phyloP scores from a whole-genome alignment of 2,797 vertebrate species.

The Cossypha dichroa region DNA sequence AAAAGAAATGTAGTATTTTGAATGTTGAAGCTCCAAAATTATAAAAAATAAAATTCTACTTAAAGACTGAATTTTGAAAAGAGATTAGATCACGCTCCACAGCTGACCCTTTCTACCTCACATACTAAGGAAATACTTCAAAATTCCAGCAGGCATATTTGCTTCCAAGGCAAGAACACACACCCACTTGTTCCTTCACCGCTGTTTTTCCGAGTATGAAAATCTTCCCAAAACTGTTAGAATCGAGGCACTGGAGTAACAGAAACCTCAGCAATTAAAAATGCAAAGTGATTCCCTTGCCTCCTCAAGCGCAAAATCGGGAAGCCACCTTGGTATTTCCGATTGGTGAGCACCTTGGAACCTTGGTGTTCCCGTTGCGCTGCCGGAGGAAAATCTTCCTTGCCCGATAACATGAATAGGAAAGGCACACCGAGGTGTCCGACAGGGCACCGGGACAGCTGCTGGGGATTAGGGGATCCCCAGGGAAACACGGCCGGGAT shows the following conservation, averaged over 20 bases:
- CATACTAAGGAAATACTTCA: background rate
- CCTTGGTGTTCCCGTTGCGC: accelerated
- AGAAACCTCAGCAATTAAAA: background rate
- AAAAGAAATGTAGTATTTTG: background rate
- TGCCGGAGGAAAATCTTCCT: accelerated
- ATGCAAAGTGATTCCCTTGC: background rate
- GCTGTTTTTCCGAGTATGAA: conserved; percentile 1
- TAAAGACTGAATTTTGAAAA: background rate
- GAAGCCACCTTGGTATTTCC: background rate
- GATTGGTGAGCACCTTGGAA: too few species aligned
- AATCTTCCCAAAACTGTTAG: background rate
- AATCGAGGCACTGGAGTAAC: background rate
- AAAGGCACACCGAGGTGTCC: background rate
- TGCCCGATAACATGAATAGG: background rate
- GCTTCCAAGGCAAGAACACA: background rate
- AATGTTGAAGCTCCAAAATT: background rate
- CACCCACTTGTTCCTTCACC: background rate
- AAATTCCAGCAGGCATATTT: background rate
- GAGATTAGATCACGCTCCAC: background rate
- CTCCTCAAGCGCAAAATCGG: background rate
- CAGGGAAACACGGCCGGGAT: background rate
- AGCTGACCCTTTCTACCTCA: background rate
- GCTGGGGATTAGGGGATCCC: background rate
- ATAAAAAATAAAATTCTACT: background rate
- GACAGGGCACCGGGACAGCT: accelerated